Percentiles rank a stretch among this genome's conserved stretches.
phyloP scores from a whole-genome alignment of 2,888 invertebrate species.

The Carterocephalus palaemon region DNA sequence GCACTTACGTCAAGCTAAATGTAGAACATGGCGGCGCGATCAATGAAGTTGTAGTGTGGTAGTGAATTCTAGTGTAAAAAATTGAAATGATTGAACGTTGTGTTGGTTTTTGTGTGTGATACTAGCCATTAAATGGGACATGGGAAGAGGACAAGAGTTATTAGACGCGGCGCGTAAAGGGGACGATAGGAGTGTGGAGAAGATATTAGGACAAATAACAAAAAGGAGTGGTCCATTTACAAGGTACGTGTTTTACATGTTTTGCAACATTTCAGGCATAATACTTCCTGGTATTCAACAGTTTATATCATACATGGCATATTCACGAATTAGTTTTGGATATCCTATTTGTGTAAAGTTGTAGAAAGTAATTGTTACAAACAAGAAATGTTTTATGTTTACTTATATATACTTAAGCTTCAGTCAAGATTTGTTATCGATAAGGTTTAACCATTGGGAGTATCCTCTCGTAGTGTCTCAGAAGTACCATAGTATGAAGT shows the following conservation, averaged over 20 bases:
- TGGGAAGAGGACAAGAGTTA: constrained; percentile 98
- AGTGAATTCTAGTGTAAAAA: constrained; percentile 74
- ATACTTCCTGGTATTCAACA: neutral
- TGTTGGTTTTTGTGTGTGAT: constrained; percentile 74
- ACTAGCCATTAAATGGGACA: constrained; percentile 74
- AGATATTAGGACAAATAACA: constrained; percentile 91
- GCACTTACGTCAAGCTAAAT: constrained; percentile 68
- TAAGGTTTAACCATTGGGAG: constrained; percentile 6
- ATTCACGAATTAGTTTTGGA: neutral
- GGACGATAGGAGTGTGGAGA: constrained; percentile 92
- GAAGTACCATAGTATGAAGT: neutral
- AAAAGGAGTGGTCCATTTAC: constrained; percentile 96
- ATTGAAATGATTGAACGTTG: constrained; percentile 63
- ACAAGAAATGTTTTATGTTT: constrained; percentile 49
- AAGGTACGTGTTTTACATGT: constrained; percentile 82
- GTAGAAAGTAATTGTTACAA: constrained; percentile 40
- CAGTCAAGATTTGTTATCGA: constrained; percentile 11
- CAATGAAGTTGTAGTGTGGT: constrained; percentile 84
- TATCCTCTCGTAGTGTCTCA: neutral
- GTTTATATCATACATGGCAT: neutral
- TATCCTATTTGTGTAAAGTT: no score
- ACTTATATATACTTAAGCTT: constrained; percentile 51
- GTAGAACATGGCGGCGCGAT: constrained; percentile 86
- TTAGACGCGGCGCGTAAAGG: constrained; percentile 97
- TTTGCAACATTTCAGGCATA: constrained; percentile 33